Base-by-base conservation (phyloP, 2,888 invertebrate species). In the Idaea aversata region DNA sequence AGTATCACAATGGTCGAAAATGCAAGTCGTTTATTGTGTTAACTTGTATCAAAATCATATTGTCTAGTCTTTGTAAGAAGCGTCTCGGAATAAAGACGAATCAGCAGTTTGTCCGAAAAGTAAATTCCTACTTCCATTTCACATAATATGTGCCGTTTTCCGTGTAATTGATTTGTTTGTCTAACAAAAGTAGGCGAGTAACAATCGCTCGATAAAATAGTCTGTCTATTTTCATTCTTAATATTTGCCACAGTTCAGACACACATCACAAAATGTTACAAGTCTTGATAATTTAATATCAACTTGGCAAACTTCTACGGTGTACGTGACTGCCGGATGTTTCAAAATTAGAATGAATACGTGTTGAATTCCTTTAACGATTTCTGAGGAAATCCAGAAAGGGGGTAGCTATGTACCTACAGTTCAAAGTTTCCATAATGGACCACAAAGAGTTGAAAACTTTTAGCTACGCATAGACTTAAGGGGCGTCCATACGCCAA, bases 271-370 rank as follows among this genome's bases (percentile, higher is more conserved):
- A 47, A 47, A 47, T 3, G 47, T 5, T 13, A 47, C 47, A 47
- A 47, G 47, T 47, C 47, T 47, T 47, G 47, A 47, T 47, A 47
- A 47, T 47, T 47, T 47, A 47, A 47, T 47, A 47, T 47, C 47
- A 47, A 47, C 7, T 47, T 47, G 47, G 47, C 47, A 47, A 47
- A 47, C 47, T 47, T 47, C 47, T 5, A 47, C 47, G 7, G 0
- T 7, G 47, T 47, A 47, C 47, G 47, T 47, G 47, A 47, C 47
- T 47, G 13, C 38, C 47, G 47, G 10, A 47, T 47, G 47, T 47
- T 47, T 47, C 47, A 47, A 47, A 47, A 47, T 47, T 47, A 47
- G 47, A 47, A 47, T 47, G 47, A 47, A 47, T 47, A 47, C 47
- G 47, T 47, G 47, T 47, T 47, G 47, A 47, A 10, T 47, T 47